Evolutionary conservation across 1,140 invertebrate genomes (phyloP), one percentile per base, ranked within the genome.

Genomic region (Charaxes varanes): DNA sequence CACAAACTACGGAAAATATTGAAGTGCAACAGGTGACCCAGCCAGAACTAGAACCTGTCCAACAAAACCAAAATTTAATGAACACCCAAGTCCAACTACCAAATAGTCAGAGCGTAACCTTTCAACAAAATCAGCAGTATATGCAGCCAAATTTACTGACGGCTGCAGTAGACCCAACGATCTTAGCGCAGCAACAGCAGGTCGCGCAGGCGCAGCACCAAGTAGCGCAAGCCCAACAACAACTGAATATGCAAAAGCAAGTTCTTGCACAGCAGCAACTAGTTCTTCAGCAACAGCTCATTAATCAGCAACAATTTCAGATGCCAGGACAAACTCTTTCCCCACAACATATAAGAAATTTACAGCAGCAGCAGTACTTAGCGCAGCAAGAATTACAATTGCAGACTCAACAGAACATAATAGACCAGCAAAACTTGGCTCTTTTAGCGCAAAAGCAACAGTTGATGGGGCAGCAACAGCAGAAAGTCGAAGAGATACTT

Each of bases 381-480:
- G 70, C 76, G 0, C 85, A 86, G 34, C 84, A 86, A 45, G 79
- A 85, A 58, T 55, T 79, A 21, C 74, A 84, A 41, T 35, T 77
- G 5, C 82, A 74, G 38, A 65, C 66, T 1, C 84, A 80, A 40
- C 80, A 86, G 27, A 81, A 85, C 40, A 41, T 81, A 6, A 62
- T 84, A 3, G 76, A 84, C 18, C 80, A 70, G 28, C 81, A 84
- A 34, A 83, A 79, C 35, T 42, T 81, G 10, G 69, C 80, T 0
- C 47, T 82, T 10, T 44, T 82, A 3, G 61, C 77, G 0, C 83
- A 86, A 23, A 82, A 87, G 19, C 86, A 86, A 33, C 84, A 87
- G 32, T 51, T 87, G 19, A 80, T 86, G 55, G 84, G 85, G 3
- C 78, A 87, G 31, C 82, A 86, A 14, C 86, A 87, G 26, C 85